Percentiles rank a stretch among this genome's conserved stretches.
These are phyloP conservation scores for Enhydra lutris DNA, from an alignment of 2,113 vertebrate genomes.

Conservation along the genomic window DNA sequence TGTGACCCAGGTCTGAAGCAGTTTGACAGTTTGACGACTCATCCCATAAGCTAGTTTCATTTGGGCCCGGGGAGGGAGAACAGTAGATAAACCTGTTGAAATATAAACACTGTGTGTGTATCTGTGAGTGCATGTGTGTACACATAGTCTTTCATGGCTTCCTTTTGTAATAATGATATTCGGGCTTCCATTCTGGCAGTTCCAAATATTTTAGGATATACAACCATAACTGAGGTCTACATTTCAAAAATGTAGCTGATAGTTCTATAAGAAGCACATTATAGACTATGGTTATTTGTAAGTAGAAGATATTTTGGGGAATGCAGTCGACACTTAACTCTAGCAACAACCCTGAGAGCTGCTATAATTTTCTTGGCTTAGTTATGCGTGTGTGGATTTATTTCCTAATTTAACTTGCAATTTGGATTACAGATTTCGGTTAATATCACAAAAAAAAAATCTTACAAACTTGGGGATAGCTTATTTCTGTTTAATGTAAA, in stretches of 20 bases:
- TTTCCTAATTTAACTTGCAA: constrained; percentile 64
- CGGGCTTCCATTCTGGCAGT: not conserved
- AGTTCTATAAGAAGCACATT: not conserved
- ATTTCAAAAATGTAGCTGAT: not conserved
- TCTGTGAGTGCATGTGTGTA: not conserved
- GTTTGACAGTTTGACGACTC: not conserved
- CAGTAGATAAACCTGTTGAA: not conserved
- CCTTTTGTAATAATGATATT: not conserved
- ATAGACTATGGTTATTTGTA: not conserved
- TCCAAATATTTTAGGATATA: not conserved
- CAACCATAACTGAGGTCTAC: not conserved
- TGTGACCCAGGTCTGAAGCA: not conserved
- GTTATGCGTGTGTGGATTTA: constrained; percentile 57
- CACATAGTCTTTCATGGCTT: not conserved
- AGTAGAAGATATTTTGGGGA: not conserved
- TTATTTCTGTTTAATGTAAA: constrained; percentile 71
- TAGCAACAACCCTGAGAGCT: not conserved
- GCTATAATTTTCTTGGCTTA: constrained; percentile 48
- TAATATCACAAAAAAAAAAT: constrained; percentile 4
- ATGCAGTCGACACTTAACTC: not conserved
- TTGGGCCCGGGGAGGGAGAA: not conserved
- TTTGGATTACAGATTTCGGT: constrained; percentile 61
- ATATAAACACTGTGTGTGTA: not conserved
- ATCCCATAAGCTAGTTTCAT: not conserved
- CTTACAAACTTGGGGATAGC: constrained; percentile 43